phyloP scores from a whole-genome alignment of 2,888 invertebrate species.

The Drosophila affinis region DNA sequence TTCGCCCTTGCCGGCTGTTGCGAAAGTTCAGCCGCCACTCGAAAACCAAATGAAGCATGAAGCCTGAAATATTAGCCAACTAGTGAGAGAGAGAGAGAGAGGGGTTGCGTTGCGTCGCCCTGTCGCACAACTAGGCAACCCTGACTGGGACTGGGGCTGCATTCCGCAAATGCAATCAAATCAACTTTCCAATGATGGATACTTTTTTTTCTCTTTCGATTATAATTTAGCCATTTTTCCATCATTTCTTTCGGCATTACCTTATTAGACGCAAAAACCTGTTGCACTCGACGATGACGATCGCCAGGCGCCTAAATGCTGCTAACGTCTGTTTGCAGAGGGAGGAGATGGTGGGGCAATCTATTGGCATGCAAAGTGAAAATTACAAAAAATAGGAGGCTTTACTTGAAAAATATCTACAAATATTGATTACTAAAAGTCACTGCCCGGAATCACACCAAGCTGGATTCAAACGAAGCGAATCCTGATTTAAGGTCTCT shows the following conservation, averaged over 20 bases:
- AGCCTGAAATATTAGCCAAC: conserved; percentile 50
- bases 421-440: no score
- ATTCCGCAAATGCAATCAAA: conserved; percentile 74
- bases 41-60: conserved; percentile 63
- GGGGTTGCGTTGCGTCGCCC: conserved; percentile 68
- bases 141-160: conserved; percentile 59
- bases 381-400: conserved; percentile 31
- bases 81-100: background rate
- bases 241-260: conserved; percentile 58
- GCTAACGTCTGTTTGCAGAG: conserved; percentile 4
- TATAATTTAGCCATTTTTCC: conserved; percentile 46
- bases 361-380: conserved; percentile 63
- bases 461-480: background rate
- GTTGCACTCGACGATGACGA: conserved; percentile 46
- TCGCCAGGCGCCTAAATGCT: conserved; percentile 49
- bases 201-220: conserved; percentile 45
- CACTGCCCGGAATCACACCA: background rate
- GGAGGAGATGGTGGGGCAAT: background rate
- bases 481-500: background rate
- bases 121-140: conserved; percentile 71
- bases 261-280: conserved; percentile 69
- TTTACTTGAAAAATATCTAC: background rate
- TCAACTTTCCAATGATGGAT: conserved; percentile 81
- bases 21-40: conserved; percentile 44
- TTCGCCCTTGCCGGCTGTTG: conserved; percentile 30